Percentiles rank a stretch among this genome's conserved stretches.
These are phyloP conservation scores for Zootoca vivipara DNA, from an alignment of 2,113 vertebrate species.

Conservation along the genomic window DNA sequence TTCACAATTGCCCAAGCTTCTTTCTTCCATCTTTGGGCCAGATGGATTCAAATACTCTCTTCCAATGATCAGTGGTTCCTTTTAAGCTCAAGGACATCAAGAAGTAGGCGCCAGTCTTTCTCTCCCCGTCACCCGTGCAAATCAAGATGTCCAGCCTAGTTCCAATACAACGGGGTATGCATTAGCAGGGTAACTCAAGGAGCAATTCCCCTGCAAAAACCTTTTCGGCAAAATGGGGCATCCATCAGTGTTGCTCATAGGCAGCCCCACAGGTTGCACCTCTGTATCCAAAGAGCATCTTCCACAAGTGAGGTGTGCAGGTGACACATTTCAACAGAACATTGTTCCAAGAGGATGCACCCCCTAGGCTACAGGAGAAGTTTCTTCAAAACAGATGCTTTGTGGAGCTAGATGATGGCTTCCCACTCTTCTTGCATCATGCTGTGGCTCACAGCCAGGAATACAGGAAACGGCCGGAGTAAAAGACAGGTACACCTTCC, in stretches of 20 bases:
- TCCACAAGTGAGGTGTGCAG: neutral
- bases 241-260: neutral
- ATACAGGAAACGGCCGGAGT: neutral
- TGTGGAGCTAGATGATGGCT: neutral
- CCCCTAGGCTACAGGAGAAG: too few species aligned
- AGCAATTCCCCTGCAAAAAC: neutral
- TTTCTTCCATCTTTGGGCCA: too few species aligned
- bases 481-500: neutral
- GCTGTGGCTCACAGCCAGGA: neutral
- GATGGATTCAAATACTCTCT: neutral
- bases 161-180: neutral
- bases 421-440: neutral
- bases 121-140: neutral
- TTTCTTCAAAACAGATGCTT: neutral
- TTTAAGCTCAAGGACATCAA: neutral
- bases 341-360: neutral
- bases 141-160: neutral
- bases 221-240: too few species aligned
- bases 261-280: neutral
- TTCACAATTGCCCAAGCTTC: neutral
- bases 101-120: neutral
- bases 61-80: neutral
- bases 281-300: neutral
- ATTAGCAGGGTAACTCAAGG: neutral
- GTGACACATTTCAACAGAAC: neutral